phyloP scores from a whole-genome alignment of 1,140 invertebrate species.

The Drosophila kikkawai region DNA sequence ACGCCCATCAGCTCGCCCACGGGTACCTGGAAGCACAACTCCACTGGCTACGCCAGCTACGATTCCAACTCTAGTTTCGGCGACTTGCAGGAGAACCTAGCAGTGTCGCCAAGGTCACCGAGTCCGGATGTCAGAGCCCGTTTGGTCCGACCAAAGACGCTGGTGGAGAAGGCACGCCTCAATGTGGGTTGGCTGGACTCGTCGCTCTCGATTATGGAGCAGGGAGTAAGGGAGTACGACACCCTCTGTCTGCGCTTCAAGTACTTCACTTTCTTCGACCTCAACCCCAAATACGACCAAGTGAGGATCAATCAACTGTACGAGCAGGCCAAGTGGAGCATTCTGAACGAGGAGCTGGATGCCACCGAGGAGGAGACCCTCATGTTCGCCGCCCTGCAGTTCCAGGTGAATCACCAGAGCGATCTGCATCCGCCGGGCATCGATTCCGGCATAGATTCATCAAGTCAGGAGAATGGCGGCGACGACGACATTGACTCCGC shows the following conservation, averaged over 20 bases:
- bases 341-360: conserved; percentile 98
- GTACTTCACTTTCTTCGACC: conserved; percentile 97
- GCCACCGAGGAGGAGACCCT: conserved; percentile 99
- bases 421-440: conserved; percentile 87
- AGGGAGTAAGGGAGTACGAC: conserved; percentile 97
- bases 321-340: conserved; percentile 99
- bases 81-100: conserved; percentile 91
- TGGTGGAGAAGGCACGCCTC: conserved; percentile 97
- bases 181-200: conserved; percentile 99
- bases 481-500: conserved; percentile 94
- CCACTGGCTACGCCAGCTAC: conserved; percentile 74
- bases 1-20: conserved; percentile 90
- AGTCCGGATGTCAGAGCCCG: conserved; percentile 91
- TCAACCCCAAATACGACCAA: conserved; percentile 97
- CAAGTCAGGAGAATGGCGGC: conserved; percentile 81
- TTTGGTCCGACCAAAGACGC: conserved; percentile 94
- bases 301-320: conserved; percentile 99
- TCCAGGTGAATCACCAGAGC: conserved; percentile 97
- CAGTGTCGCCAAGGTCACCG: conserved; percentile 91
- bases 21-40: conserved; percentile 82
- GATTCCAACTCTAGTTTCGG: conserved; percentile 87
- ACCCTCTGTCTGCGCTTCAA: conserved; percentile 94
- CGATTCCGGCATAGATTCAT: conserved; percentile 80
- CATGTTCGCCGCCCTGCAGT: conserved; percentile 98
- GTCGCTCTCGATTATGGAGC: conserved; percentile 99